Evolutionary conservation across 2,797 vertebrate genomes (phyloP).

Genomic region (Enteromius fasciolatus): DNA sequence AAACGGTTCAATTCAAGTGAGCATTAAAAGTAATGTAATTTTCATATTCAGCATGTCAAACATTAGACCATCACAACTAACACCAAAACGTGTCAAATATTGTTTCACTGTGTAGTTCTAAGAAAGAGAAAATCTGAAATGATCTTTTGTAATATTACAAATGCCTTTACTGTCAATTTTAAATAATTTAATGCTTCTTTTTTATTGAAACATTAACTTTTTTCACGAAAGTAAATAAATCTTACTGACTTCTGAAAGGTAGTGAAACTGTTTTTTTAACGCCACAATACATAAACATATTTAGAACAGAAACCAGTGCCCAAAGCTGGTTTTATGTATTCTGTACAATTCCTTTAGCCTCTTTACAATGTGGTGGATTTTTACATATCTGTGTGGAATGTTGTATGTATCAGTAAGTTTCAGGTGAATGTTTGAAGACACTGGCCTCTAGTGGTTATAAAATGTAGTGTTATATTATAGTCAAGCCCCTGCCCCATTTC

Average conservation of each 20-base stretch:
- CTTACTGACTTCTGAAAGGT: not conserved
- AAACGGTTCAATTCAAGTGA: not conserved
- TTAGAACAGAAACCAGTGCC: not conserved
- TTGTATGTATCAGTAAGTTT: not conserved
- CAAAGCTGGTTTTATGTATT: not conserved
- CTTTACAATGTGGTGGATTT: not conserved
- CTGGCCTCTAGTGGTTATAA: constrained; percentile 56
- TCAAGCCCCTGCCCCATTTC: not conserved
- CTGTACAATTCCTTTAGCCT: not conserved
- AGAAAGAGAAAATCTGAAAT: not conserved
- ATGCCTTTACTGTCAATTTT: not conserved
- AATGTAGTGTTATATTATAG: not conserved
- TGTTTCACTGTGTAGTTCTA: not conserved
- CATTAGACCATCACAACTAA: not conserved
- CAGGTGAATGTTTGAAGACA: constrained; percentile 7
- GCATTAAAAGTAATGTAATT: not conserved
- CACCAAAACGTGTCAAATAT: not conserved
- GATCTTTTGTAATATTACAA: not conserved
- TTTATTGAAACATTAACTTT: not conserved
- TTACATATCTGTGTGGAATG: not conserved
- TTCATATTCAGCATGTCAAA: not conserved
- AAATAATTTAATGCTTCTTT: not conserved
- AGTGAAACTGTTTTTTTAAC: not conserved
- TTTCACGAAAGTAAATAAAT: not conserved
- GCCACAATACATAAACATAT: not conserved